phyloP scores from a whole-genome alignment of 1,140 invertebrate genomes.

The Solen grandis region DNA sequence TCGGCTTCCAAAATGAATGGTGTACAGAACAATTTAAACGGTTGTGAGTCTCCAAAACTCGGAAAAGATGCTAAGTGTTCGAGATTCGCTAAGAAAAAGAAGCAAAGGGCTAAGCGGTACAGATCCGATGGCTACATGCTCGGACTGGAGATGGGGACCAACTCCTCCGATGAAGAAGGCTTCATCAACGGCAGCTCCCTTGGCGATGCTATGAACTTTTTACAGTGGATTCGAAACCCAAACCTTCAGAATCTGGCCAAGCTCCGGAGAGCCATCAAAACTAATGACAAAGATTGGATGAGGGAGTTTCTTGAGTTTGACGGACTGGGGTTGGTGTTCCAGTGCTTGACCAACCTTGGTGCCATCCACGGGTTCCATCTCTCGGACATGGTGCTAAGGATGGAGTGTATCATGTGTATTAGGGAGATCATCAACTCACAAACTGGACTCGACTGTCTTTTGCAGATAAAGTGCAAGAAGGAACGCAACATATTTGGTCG shows the following conservation, averaged over 20 bases:
- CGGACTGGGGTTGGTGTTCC: constrained; percentile 81
- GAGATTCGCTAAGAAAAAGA: constrained; percentile 65
- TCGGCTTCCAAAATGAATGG: too few species aligned
- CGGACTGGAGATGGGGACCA: constrained; percentile 62
- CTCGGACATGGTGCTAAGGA: constrained; percentile 81
- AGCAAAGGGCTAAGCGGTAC: constrained; percentile 69
- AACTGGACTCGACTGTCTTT: constrained; percentile 82
- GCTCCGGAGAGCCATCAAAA: constrained; percentile 73
- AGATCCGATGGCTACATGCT: constrained; percentile 76
- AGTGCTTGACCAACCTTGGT: constrained; percentile 80
- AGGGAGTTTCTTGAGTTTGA: constrained; percentile 82
- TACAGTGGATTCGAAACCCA: constrained; percentile 74
- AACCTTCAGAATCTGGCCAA: constrained; percentile 73
- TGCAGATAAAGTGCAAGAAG: constrained; percentile 77
- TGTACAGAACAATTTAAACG: too few species aligned
- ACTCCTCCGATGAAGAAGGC: constrained; percentile 62
- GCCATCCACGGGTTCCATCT: constrained; percentile 75
- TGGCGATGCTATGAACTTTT: constrained; percentile 71
- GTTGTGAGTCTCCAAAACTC: constrained; percentile 24
- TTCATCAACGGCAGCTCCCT: constrained; percentile 22
- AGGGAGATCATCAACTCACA: constrained; percentile 83
- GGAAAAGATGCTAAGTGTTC: constrained; percentile 45
- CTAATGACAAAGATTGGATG: constrained; percentile 81
- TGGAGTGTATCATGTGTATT: constrained; percentile 82
- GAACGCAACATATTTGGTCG: constrained; percentile 86